These are phyloP conservation scores for Macrosoma leucophasiata DNA, from an alignment of 2,888 invertebrate species.

Conservation along the genomic window DNA sequence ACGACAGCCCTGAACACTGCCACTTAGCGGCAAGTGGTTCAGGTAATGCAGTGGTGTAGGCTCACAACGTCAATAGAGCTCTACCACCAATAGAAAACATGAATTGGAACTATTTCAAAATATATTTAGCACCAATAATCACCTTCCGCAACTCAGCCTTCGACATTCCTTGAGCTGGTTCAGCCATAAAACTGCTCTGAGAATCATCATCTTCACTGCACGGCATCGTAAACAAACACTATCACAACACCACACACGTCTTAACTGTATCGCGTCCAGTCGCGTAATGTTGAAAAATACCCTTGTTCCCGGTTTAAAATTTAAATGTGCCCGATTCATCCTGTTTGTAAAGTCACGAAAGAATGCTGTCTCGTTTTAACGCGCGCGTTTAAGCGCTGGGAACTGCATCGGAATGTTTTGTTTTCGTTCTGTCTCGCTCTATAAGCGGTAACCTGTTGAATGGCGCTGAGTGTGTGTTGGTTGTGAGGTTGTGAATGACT, in stretches of 20 bases:
- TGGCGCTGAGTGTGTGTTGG: constrained; percentile 37
- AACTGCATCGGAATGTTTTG: constrained; percentile 73
- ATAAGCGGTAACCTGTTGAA: constrained; percentile 56
- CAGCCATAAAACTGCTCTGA: constrained; percentile 61
- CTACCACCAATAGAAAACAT: too few relatives aligned
- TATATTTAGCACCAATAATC: too few relatives aligned
- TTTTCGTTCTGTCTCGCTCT: constrained; percentile 67
- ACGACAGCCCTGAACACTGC: too few relatives aligned
- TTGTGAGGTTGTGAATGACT: constrained; percentile 30
- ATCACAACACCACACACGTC: constrained; percentile 29
- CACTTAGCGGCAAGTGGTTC: too few relatives aligned
- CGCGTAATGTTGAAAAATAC: constrained; percentile 43
- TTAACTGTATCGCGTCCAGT: constrained; percentile 31
- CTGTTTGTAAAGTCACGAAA: constrained; percentile 36
- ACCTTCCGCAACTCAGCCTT: constrained; percentile 84
- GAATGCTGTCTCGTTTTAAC: constrained; percentile 40
- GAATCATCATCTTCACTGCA: constrained; percentile 79
- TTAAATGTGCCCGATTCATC: constrained; percentile 53
- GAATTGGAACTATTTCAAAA: too few relatives aligned
- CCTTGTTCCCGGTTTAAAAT: constrained; percentile 49
- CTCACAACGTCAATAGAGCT: too few relatives aligned
- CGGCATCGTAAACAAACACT: constrained; percentile 70
- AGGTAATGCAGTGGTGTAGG: too few relatives aligned
- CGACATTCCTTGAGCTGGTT: constrained; percentile 76
- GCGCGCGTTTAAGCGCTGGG: constrained; percentile 42